Evolutionary conservation across 2,888 invertebrate genomes (phyloP), one percentile per base, ranked within the genome.

Genomic region (Oscheius sp.): DNA sequence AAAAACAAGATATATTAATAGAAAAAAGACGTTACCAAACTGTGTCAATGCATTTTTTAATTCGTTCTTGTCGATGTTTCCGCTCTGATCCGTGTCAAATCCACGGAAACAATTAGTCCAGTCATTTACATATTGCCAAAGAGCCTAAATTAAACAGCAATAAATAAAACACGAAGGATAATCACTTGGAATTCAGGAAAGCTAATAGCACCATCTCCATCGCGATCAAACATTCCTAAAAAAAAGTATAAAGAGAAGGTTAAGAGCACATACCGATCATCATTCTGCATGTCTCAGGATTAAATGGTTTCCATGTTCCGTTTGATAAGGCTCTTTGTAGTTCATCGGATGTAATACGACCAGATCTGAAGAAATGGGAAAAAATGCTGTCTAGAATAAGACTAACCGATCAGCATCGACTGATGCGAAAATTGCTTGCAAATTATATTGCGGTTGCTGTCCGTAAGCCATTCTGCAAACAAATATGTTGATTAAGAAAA

Each of bases 51-150:
- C 97, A 73, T 91, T 92, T 87, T 92, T 92, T n/a, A 98, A 87
- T 88, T 98, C 97, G 63, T 90, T 88, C 80, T 90, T 91, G 87
- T 96, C 95, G 78, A 98, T 97, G 83, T 93, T 93, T 26, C 97
- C 90, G 12, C 89, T 89, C 85, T 91, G 92, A 86, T 98, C 96
- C 47, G 92, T 89, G 87, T 98, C 98, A 86, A 95, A 97, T 0
- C 93, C 92, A 47, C 93, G 90, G 87, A 98, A 98, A 86, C 94
- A 95, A 84, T 91, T 92, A 86, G 96, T 94, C 97, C 97, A 98
- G 85, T 97, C 96, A 5, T 93, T 94, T 0, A 98, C 93, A 87
- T 96, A 98, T 86, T 95, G 94, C 97, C 97, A 98, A 0, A 98
- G 88, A 0, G 94, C 92, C 56, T 77, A 38, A 54, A 72, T 50